Evolutionary conservation across 2,888 invertebrate species (phyloP), one percentile per base, ranked within the genome.

Genomic region (Heteromyza rotundicornis): DNA sequence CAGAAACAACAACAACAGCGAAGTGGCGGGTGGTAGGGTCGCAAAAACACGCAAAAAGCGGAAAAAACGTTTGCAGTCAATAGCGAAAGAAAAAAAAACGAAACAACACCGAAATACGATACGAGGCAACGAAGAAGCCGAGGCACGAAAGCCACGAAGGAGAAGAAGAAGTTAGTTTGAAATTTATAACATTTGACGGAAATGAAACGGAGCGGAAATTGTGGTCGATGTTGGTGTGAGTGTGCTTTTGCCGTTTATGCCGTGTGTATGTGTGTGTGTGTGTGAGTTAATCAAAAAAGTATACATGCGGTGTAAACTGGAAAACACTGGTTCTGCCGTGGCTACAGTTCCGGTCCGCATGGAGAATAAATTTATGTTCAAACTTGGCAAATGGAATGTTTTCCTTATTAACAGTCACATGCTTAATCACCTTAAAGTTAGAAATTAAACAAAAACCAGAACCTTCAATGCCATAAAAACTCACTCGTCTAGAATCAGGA

Each of bases 181-280:
- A 60, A 63, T 59, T 62, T 55, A 62, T 60, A 62, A 60, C 63
- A 51, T 59, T 62, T 60, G 54, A 64, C 61, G 68, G 65, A 68
- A 68, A 66, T 64, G 63, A 68, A 63, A 63, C 62, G 49, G 40
- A 62, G 57, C 62, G 63, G 64, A 68, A 66, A 64, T 66, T 64
- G 68, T 58, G 60, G 27, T 10, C 5, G 5, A 27, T 27, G 27
- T 27, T 5, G 27, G 27, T 27, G 27, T 5, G 27, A 7, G 27
- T 5, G 27, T 27, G 27, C n/a, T n/a, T n/a, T n/a, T n/a, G n/a
- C n/a, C n/a, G n/a, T n/a, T 61, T 50, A 19, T 19, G 50, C 50
- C n/a, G 23, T 14, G 20, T 50, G 20, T 19, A 8, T 50, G 50
- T 14, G 50, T 50, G 3, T 50, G 14, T 23, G 20, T n/a, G 22